phyloP scores from a whole-genome alignment of 92 coral and sea anemone species.

The Porites cylindrica region DNA sequence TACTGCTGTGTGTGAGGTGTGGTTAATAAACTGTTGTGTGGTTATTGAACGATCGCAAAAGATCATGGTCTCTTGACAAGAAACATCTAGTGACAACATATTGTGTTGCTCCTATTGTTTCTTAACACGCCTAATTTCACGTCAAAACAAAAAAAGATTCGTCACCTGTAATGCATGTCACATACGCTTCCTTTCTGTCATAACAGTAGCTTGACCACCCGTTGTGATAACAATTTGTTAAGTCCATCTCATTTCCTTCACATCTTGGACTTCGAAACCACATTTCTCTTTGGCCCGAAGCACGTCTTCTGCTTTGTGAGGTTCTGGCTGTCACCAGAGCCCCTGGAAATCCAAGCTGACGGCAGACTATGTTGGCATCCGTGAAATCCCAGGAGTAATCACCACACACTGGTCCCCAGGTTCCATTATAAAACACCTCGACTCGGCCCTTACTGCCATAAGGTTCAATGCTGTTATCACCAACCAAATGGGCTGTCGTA shows the following conservation, averaged over 20 bases:
- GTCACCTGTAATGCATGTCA: not conserved
- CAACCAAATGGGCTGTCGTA: not conserved
- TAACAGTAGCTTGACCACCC: not conserved
- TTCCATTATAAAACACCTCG: not conserved
- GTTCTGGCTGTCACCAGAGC: not conserved
- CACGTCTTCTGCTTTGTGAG: too few species aligned
- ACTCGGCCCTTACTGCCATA: not conserved
- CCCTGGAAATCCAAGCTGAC: conserved; percentile 9
- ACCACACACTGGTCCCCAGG: conserved; percentile 11
- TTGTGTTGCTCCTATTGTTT: too few species aligned
- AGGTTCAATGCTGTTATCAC: too few species aligned
- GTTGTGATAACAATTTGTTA: not conserved
- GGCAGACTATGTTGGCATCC: conserved; percentile 4
- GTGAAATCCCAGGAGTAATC: not conserved
- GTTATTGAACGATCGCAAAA: too few species aligned
- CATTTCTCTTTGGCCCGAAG: too few species aligned
- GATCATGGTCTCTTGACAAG: too few species aligned
- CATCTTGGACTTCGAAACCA: not conserved
- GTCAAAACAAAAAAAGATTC: too few species aligned
- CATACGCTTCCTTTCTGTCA: not conserved
- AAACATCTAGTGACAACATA: too few species aligned
- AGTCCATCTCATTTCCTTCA: not conserved
- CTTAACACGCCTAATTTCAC: too few species aligned
- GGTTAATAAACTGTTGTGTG: too few species aligned
- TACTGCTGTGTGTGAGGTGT: too few species aligned